A percentile compares a stretch with the other conserved stretches of the same genome.
Evolutionary conservation across 2,113 vertebrate species (phyloP).

Genomic region (Otolemur garnettii): DNA sequence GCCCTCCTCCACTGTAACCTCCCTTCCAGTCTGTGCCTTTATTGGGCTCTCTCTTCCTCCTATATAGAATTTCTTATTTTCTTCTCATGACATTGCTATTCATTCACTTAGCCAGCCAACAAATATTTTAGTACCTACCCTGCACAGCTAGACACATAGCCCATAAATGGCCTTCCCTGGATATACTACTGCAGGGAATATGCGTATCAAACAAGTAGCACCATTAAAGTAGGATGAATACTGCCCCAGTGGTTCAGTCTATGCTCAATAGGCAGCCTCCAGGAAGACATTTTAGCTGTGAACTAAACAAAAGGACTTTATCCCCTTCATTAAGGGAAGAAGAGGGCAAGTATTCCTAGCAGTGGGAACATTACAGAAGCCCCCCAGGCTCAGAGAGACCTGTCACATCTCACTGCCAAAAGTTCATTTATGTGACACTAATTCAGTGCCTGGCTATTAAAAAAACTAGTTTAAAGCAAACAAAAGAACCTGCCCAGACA

Average conservation of each 20-base stretch:
- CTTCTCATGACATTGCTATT: not conserved
- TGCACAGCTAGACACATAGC: not conserved
- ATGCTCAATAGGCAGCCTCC: not conserved
- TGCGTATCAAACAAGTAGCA: not conserved
- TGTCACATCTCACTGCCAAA: not conserved
- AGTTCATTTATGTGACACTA: not conserved
- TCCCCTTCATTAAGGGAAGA: not conserved
- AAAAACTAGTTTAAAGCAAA: conserved; percentile 25
- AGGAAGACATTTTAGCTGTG: not conserved
- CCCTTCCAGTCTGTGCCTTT: not conserved
- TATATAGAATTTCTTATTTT: not conserved
- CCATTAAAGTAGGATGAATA: not conserved
- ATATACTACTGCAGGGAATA: not conserved
- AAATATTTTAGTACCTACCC: not conserved
- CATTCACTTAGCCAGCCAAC: not conserved
- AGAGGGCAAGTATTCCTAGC: not conserved
- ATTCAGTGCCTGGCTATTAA: not conserved
- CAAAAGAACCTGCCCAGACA: not conserved
- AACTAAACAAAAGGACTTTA: not conserved
- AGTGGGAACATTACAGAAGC: not conserved
- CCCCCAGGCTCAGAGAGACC: not conserved
- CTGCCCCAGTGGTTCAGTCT: not conserved
- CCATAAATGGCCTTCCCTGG: not conserved
- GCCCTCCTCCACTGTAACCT: not conserved
- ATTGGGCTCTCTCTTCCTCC: not conserved